Base-by-base conservation (phyloP, 2,888 invertebrate genomes). In the Lithophane semibrunnea region DNA sequence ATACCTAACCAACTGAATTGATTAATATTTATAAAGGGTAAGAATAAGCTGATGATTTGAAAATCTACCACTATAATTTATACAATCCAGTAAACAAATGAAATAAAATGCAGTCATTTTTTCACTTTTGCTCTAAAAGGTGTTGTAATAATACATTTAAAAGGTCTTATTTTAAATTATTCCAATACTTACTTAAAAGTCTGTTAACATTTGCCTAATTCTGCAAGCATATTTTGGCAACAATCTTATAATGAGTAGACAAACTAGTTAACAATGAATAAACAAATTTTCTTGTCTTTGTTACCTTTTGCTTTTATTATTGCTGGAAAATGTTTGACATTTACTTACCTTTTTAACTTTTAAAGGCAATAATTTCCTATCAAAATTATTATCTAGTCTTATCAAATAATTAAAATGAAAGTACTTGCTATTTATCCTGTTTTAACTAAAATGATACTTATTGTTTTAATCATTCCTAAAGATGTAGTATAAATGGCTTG, bases 191-290 rank as follows among this genome's bases (percentile, higher is more conserved):
- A 44, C 9, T 44, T 1, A 44, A 42, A 58, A 64, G 12, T 44
- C 29, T 44, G 44, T 56, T 49, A n/a, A 37, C 3, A 42, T 52
- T 64, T 24, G 5, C 29, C 9, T 77, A 21, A 37, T 77, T 52
- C 1, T 56, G 16, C 2, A 56, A 56, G 3, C 21, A 49, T 18
- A 9, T 54, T 52, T 69, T 4, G 10, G 3, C 16, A 8, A 24
- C 9, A 29, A 54, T 54, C 21, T 21, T 47, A 12, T 66, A 54
- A 63, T 67, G 37, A 56, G 16, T 56, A 24, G 47, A 63, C 63
- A 56, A 56, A 29, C 18, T n/a, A 29, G 3, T 47, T 44, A 75
- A 66, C 29, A 67, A 69, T 76, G 47, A 63, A 21, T 69, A 63
- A 63, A 49, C 37, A 61, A 47, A 69, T 47, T 56, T 47, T 37